phyloP scores from a whole-genome alignment of 2,797 vertebrate genomes.

The Spondyliosoma cantharus region DNA sequence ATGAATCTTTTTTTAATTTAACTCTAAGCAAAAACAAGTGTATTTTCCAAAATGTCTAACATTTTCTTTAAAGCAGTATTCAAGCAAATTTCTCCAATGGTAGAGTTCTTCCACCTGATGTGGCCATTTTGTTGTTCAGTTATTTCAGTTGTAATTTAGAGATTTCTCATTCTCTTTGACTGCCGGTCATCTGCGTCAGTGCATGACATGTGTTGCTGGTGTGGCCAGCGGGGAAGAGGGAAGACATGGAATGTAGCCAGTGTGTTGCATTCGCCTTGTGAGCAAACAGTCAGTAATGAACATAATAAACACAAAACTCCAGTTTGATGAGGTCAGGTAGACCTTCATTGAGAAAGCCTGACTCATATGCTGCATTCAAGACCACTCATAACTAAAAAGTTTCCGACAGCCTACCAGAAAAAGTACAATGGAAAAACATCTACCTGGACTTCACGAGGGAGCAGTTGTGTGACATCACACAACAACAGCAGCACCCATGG shows the following conservation, averaged over 20 bases:
- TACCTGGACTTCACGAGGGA: too few species aligned
- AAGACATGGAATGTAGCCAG: neutral
- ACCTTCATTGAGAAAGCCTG: neutral
- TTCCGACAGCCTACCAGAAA: too few species aligned
- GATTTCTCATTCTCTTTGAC: too few species aligned
- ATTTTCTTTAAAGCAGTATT: neutral
- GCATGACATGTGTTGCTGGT: too few species aligned
- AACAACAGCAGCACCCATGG: too few species aligned
- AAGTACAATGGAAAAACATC: too few species aligned
- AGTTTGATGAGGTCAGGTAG: neutral
- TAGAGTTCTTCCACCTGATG: neutral
- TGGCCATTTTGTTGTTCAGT: neutral
- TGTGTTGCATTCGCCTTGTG: neutral
- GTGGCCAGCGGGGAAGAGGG: neutral
- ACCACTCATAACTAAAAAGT: too few species aligned
- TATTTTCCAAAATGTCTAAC: neutral
- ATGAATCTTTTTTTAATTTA: neutral
- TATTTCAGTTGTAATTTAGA: too few species aligned
- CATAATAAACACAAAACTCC: neutral
- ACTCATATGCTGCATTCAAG: too few species aligned
- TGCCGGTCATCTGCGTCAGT: too few species aligned
- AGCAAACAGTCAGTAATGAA: neutral
- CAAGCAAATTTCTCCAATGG: neutral
- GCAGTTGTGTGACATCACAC: too few species aligned
- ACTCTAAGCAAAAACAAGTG: neutral